A percentile compares a stretch with the other conserved stretches of the same genome.
Conservation (phyloP, 2,113 vertebrate genomes). For the Hippocampus guttulatus region DNA sequence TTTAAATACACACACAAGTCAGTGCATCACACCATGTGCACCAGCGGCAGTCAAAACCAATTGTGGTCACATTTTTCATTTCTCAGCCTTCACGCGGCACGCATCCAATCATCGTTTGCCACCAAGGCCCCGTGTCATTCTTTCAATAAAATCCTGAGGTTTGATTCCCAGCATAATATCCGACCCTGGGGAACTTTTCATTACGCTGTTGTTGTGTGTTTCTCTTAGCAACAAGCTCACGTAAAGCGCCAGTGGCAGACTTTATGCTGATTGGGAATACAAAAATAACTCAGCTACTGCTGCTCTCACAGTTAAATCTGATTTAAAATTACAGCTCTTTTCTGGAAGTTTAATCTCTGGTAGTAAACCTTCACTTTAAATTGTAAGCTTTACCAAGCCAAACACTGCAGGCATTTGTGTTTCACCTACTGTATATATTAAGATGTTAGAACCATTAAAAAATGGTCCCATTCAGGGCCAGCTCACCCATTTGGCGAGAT, state of each 20-base stretch:
- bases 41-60: constrained; percentile 51
- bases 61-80: constrained; percentile 51
- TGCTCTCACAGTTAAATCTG: constrained; percentile 56
- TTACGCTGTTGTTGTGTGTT: constrained; percentile 52
- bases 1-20: constrained; percentile 29
- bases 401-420: constrained; percentile 16
- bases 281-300: constrained; percentile 64
- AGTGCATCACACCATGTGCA: constrained; percentile 47
- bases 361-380: constrained; percentile 36
- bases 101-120: constrained; percentile 46
- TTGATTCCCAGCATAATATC: constrained; percentile 51
- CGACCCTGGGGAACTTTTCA: constrained; percentile 39
- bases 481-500: too few species aligned
- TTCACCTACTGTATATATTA: constrained; percentile 10
- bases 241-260: constrained; percentile 33
- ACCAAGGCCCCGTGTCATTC: constrained; percentile 43
- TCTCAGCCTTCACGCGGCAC: constrained; percentile 41
- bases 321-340: constrained; percentile 65
- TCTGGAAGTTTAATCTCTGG: constrained; percentile 53
- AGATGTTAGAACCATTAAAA: not conserved
- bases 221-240: constrained; percentile 54
- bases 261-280: constrained; percentile 50
- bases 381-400: constrained; percentile 34
- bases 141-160: constrained; percentile 52
- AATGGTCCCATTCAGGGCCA: not conserved